A percentile compares a stretch with the other conserved stretches of the same genome.
Conservation (phyloP, 2,797 vertebrate species). For the Chaenodraco wilsoni region DNA sequence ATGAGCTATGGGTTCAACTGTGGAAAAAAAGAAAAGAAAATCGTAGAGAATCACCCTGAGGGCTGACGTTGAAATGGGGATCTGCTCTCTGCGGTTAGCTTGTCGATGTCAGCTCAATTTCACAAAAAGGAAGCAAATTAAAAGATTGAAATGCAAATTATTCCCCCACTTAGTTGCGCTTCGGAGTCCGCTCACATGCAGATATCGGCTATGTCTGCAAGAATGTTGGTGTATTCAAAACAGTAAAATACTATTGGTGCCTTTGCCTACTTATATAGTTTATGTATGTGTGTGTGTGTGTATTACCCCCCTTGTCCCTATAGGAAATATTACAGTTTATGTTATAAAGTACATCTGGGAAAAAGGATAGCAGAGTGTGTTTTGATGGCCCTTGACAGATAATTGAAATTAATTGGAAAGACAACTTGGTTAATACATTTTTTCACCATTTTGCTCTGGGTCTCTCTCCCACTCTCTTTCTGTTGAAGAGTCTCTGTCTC, state of each 20-base stretch:
- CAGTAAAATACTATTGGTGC: slow-evolving; percentile 12
- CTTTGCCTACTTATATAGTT: slow-evolving; percentile 3
- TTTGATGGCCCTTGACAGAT: slow-evolving; percentile 17
- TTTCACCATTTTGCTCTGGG: slow-evolving; percentile 7
- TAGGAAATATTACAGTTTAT: slow-evolving; percentile 21
- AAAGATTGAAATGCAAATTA: slow-evolving; percentile 72
- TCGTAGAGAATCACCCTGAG: slow-evolving; percentile 44
- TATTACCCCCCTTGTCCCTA: slow-evolving; percentile 16
- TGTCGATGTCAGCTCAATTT: slow-evolving; percentile 58
- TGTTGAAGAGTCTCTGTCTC: neutral
- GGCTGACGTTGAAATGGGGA: slow-evolving; percentile 46
- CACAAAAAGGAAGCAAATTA: slow-evolving; percentile 67
- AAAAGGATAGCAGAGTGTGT: neutral
- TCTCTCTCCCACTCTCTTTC: neutral
- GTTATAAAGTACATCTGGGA: slow-evolving; percentile 32
- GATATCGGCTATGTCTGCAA: slow-evolving; percentile 27
- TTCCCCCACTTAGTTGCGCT: slow-evolving; percentile 55
- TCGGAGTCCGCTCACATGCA: slow-evolving; percentile 37
- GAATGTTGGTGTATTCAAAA: slow-evolving; percentile 12
- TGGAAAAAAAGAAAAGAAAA: slow-evolving; percentile 37
- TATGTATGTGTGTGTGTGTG: slow-evolving; percentile 17
- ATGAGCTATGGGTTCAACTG: slow-evolving; percentile 42
- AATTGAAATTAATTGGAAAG: slow-evolving; percentile 48
- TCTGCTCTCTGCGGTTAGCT: slow-evolving; percentile 44
- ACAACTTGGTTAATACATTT: slow-evolving; percentile 36